Evolutionary conservation across 1,140 invertebrate species (phyloP), one percentile per base, ranked within the genome.

Genomic region (Coenobita brevimanus): DNA sequence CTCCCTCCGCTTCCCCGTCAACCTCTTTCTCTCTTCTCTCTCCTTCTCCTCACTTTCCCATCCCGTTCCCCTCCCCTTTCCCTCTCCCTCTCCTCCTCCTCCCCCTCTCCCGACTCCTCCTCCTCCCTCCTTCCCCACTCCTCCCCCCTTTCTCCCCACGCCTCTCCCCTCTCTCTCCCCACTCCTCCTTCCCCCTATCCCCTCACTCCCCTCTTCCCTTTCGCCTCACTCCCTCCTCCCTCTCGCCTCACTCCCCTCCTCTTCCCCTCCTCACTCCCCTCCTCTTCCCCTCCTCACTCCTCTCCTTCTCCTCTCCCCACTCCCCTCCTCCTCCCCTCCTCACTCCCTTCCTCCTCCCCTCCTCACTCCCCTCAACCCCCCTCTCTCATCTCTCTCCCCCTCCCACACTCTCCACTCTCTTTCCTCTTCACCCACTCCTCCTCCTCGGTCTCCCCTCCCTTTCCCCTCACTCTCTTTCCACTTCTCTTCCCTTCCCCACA

Each of bases 271-370:
- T 38, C 41, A 27, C n/a, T 38, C 41, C 71, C 41, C 71, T 75
- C 71, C 41, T 38, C 41, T 38, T 64, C 57, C 41, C 57, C 41
- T 33, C 64, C 36, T 33, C 81, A 73, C 67, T 73, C 64, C 57
- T 69, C 73, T 69, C 73, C 64, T 54, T 30, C 36, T 41, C 38
- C 67, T 71, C 67, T 69, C 81, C 54, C 64, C 73, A 64, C 54
- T 43, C 54, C 64, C 73, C 64, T 71, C 43, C 73, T 46, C 30
- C 38, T 71, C 62, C 73, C 78, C n/a, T 41, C 30, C 10, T 60
- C 24, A 8, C 24, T 15, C 4, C 0, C n/a, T 27, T 27, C 33
- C 43, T 27, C 6, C 21, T 10, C 1, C 24, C 60, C 4, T 24
- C 27, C 21, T 4, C 27, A 24, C 6, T 36, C 3, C 17, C 38